Base-by-base conservation (phyloP, 2,113 vertebrate species). In the Larimichthys crocea region DNA sequence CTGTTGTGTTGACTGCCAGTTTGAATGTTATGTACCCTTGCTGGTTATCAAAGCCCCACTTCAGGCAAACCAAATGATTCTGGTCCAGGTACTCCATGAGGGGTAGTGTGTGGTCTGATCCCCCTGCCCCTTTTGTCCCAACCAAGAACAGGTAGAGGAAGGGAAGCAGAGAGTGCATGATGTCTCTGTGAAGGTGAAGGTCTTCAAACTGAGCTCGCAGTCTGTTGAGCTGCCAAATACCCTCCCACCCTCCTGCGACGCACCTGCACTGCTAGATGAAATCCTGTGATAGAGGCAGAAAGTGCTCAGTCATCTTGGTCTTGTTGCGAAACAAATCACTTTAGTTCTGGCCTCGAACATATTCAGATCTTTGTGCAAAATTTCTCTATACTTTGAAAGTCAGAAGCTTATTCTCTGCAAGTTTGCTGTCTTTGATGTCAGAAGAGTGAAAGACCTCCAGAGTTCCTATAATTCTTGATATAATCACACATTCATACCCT, bases 31-130 rank as follows among this genome's bases (percentile, higher is more conserved):
- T 94, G 55, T 92, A 26, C 50, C 95, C 93, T 61, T 79, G 31
- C 0, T 86, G 14, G 20, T 82, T 8, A 3, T 95, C 83, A 1
- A 95, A 95, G 64, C 96, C 95, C 96, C 94, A 95, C 71, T 10
- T 10, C 64, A 97, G 83, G 55, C 46, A 87, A 17, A 95, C 74
- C 35, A 49, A 17, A 0, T 71, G 57, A 19, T 86, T 73, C 20
- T 75, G 16, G 74, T 96, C 95, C 70, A 97, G 84, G 71, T 94
- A 94, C 5, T 88, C 85, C 70, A 92, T 94, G 86, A 96, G 96
- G 67, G 5, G 72, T 46, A 96, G 20, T 17, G 8, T 7, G 3
- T 56, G 55, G 60, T 93, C 78, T 0, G 64, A 53, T 0, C 75
- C 82, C 55, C 57, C 20, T 3, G 73, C 50, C 29, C 5, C 57